Conservation (phyloP, 2,888 invertebrate species). For the Limnephilus auricula region DNA sequence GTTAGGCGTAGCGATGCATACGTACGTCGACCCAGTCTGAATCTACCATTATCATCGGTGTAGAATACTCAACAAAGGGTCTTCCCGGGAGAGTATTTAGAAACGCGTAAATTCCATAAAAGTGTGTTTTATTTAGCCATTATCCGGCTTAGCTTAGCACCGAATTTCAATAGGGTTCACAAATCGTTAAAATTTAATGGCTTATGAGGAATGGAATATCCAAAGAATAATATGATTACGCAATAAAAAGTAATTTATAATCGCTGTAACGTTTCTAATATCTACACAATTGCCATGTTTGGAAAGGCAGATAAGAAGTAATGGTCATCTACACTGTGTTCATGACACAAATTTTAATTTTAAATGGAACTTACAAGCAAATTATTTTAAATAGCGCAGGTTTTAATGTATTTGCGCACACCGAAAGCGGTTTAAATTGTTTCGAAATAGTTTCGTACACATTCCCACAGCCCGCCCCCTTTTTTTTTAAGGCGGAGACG, state of each 20-base stretch:
- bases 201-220: neutral
- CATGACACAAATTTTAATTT: neutral
- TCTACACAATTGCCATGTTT: neutral
- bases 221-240: neutral
- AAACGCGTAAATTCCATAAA: constrained; percentile 4
- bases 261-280: neutral
- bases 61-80: neutral
- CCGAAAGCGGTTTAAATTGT: too few relatives aligned
- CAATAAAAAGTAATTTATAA: neutral
- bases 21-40: too few relatives aligned
- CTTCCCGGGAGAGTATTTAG: neutral
- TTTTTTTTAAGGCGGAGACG: too few relatives aligned
- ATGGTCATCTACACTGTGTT: neutral
- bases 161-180: neutral
- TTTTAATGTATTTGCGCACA: too few relatives aligned
- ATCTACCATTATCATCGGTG: neutral
- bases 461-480: too few relatives aligned
- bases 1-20: too few relatives aligned
- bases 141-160: neutral
- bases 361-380: too few relatives aligned
- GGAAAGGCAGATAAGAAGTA: neutral
- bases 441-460: too few relatives aligned
- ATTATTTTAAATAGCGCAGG: too few relatives aligned
- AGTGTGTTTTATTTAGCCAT: constrained; percentile 20
- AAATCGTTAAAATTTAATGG: constrained; percentile 13